These are phyloP conservation scores for Margarornis squamiger DNA, from an alignment of 2,797 vertebrate genomes.

Conservation along the genomic window DNA sequence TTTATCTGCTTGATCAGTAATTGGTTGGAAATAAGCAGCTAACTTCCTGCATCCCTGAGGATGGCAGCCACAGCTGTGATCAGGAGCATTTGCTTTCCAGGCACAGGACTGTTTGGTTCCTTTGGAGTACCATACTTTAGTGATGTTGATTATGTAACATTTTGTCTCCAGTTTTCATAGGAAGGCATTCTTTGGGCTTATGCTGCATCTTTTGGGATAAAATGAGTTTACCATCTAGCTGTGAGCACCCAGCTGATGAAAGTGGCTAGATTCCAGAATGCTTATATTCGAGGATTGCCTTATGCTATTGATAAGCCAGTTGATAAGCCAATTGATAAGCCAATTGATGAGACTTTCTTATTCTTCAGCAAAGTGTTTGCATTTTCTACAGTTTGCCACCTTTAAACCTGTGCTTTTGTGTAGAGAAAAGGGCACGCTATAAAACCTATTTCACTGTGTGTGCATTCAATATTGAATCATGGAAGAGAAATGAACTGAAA, in stretches of 20 bases:
- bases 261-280: conserved; percentile 85
- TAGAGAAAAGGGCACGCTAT: neutral
- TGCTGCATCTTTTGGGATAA: conserved; percentile 61
- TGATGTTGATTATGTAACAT: conserved; percentile 22
- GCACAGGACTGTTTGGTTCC: neutral
- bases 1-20: conserved; percentile 65
- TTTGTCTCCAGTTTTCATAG: conserved; percentile 50
- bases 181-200: conserved; percentile 56
- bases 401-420: neutral
- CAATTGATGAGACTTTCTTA: conserved; percentile 31
- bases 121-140: neutral
- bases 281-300: conserved; percentile 86
- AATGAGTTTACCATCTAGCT: conserved; percentile 91
- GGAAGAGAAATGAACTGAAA: neutral
- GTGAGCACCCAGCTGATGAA: conserved; percentile 88
- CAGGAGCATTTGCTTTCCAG: conserved; percentile 52
- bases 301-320: conserved; percentile 88
- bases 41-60: conserved; percentile 50
- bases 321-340: conserved; percentile 72
- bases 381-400: neutral
- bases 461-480: neutral
- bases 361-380: conserved; percentile 33
- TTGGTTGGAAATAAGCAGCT: conserved; percentile 45
- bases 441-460: neutral
- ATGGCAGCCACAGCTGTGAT: conserved; percentile 7